A percentile compares a stretch with the other conserved stretches of the same genome.
Conservation (phyloP, 2,888 invertebrate species). For the Pseudolycoriella hygida region DNA sequence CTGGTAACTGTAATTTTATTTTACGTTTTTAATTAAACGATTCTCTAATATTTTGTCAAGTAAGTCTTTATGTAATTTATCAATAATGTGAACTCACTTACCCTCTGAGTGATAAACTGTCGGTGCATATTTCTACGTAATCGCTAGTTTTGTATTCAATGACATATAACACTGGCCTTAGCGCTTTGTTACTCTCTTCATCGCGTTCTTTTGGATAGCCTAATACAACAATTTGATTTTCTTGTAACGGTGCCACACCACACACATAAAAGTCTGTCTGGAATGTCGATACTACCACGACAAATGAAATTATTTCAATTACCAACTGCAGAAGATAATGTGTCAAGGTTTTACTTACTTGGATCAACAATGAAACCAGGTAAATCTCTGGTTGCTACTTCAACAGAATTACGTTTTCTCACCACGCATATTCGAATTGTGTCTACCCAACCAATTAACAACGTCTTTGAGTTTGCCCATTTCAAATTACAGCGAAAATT, state of each 20-base stretch:
- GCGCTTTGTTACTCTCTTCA: conserved; percentile 44
- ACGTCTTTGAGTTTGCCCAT: conserved; percentile 72
- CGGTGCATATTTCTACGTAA: conserved; percentile 69
- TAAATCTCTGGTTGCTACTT: conserved; percentile 51
- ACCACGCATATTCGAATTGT: conserved; percentile 79
- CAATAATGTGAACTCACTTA: no score
- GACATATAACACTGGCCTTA: conserved; percentile 70
- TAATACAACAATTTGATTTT: conserved; percentile 54
- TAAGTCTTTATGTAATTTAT: background rate
- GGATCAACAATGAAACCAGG: conserved; percentile 79
- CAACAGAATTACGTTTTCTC: conserved; percentile 53
- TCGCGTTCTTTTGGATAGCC: conserved; percentile 61
- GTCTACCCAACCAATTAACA: conserved; percentile 89
- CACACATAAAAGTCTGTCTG: conserved; percentile 77
- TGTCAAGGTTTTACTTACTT: conserved; percentile 28
- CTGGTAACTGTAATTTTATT: conserved; percentile 53
- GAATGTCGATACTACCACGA: conserved; percentile 49
- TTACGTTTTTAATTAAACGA: no score
- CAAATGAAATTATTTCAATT: conserved; percentile 9
- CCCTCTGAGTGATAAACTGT: conserved; percentile 59
- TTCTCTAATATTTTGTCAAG: background rate
- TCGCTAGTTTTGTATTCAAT: conserved; percentile 73
- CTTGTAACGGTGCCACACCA: conserved; percentile 64
- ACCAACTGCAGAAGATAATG: conserved; percentile 11
- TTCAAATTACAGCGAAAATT: conserved; percentile 69